phyloP scores from a whole-genome alignment of 2,797 vertebrate species.

The Antennarius maculatus region DNA sequence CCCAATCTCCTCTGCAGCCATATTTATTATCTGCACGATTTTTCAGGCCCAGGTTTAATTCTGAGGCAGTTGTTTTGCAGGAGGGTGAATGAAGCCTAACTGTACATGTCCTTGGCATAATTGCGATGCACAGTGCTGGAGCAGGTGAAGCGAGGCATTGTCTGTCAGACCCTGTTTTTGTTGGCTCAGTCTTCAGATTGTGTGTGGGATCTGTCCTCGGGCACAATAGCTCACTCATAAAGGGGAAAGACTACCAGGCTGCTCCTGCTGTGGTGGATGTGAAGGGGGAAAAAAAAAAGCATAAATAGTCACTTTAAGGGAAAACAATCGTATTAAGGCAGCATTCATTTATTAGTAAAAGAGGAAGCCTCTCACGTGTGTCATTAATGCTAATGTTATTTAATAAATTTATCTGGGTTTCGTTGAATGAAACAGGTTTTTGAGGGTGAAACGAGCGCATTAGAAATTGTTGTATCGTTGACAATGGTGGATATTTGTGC shows the following conservation, averaged over 20 bases:
- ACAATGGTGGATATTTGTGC: conserved; percentile 66
- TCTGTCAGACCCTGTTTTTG: conserved; percentile 98
- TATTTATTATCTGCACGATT: conserved; percentile 84
- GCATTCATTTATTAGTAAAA: conserved; percentile 86
- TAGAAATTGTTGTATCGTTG: conserved; percentile 65
- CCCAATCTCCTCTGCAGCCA: conserved; percentile 72
- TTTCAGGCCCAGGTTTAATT: conserved; percentile 83
- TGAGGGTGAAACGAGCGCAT: conserved; percentile 73
- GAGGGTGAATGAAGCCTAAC: conserved; percentile 96
- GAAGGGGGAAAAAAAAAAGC: conserved; percentile 59
- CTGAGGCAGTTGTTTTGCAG: conserved; percentile 87
- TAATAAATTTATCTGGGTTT: conserved; percentile 75
- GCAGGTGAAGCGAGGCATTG: conserved; percentile 99
- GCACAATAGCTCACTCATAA: conserved; percentile 97
- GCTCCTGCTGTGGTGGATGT: conserved; percentile 86
- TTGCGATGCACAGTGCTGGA: conserved; percentile 93
- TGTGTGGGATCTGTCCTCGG: conserved; percentile 98
- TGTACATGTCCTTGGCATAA: conserved; percentile 98
- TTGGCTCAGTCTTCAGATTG: conserved; percentile 99
- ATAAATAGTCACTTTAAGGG: conserved; percentile 93
- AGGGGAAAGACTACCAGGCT: conserved; percentile 88
- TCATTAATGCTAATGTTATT: conserved; percentile 82
- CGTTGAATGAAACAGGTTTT: conserved; percentile 64
- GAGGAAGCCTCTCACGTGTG: conserved; percentile 86
- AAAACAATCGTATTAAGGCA: conserved; percentile 95